These are phyloP conservation scores for Nasonia giraulti DNA, from an alignment of 1,140 invertebrate species.

Conservation along the genomic window DNA sequence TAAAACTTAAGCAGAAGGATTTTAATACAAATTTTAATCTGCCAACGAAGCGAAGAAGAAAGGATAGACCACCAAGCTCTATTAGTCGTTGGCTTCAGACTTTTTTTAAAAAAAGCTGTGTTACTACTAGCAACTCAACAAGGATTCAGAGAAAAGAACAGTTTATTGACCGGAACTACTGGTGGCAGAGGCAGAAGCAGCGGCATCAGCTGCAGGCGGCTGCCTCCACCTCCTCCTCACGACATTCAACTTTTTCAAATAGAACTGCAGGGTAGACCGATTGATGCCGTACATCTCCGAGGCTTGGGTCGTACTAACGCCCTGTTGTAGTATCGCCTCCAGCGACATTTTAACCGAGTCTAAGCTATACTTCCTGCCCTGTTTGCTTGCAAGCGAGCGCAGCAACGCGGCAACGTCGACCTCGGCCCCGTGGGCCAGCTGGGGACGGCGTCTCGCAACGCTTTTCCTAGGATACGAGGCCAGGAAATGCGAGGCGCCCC, in stretches of 20 bases:
- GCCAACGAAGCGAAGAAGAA: constrained; percentile 55
- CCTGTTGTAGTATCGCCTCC: constrained; percentile 75
- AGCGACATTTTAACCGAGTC: constrained; percentile 74
- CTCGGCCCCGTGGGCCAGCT: constrained; percentile 56
- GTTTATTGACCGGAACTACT: constrained; percentile 2
- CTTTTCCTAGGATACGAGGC: background rate
- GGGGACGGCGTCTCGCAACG: constrained; percentile 48
- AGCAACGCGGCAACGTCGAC: constrained; percentile 71
- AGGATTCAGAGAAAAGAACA: background rate
- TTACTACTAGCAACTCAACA: background rate
- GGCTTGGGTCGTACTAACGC: constrained; percentile 74
- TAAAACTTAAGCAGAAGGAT: constrained; percentile 52
- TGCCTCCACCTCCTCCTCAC: constrained; percentile 68
- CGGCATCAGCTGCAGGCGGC: constrained; percentile 13
- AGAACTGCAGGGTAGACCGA: constrained; percentile 76
- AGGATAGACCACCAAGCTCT: constrained; percentile 47
- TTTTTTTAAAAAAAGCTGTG: background rate
- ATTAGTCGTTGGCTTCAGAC: constrained; percentile 51
- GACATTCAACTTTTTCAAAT: constrained; percentile 77
- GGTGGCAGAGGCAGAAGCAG: background rate
- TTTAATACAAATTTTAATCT: constrained; percentile 52
- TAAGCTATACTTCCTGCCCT: constrained; percentile 75
- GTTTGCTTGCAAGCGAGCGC: constrained; percentile 71
- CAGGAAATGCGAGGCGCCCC: constrained; percentile 36
- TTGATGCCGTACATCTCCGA: constrained; percentile 76